Evolutionary conservation across 2,797 vertebrate species (phyloP), one percentile per base, ranked within the genome.

Genomic region (Anguilla anguilla): DNA sequence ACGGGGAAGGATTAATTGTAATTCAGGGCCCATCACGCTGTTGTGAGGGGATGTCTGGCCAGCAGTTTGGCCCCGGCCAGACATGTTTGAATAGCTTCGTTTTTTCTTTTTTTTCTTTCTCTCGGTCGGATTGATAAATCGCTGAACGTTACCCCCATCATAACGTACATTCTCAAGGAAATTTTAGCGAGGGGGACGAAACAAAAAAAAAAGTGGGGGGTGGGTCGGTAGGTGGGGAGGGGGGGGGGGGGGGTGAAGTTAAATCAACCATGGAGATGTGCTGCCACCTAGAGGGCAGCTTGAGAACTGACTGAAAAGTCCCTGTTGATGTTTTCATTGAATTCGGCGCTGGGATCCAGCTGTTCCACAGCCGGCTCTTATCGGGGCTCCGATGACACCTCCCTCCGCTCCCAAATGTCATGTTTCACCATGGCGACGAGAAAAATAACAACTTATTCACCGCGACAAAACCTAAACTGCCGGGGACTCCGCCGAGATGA

Each of bases 201-300:
- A 91, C 51, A 91, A 84, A 83, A 53, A 49, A 11, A 19, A 7
- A 57, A 2, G 11, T 2, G 19, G 28, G 5, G 25, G n/a, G 28
- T 53, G 9, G 6, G 31, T 19, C 4, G 11, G 35, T 6, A 43
- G 55, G 3, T 11, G 10, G 11, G 22, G 51, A 1, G 2, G 15
- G 31, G 5, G 22, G 2, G 15, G 31, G 5, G 22, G 22, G 35
- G 13, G 43, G n/a, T 1, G 2, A 39, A 57, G 83, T 69, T 6
- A 10, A 88, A 57, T 92, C 89, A 91, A 88, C 83, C 86, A 82
- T 95, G 92, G 95, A 95, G 92, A 91, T 88, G 91, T 94, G 92
- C 92, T 95, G 95, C 95, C 95, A 94, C 90, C 96, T 64, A 91
- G 94, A 94, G 95, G 95, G 51, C 35, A 49, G 4, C n/a, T 49